A percentile compares a stretch with the other conserved stretches of the same genome.
These are phyloP conservation scores for Anas georgica DNA, from an alignment of 2,797 vertebrate genomes.

Conservation along the genomic window DNA sequence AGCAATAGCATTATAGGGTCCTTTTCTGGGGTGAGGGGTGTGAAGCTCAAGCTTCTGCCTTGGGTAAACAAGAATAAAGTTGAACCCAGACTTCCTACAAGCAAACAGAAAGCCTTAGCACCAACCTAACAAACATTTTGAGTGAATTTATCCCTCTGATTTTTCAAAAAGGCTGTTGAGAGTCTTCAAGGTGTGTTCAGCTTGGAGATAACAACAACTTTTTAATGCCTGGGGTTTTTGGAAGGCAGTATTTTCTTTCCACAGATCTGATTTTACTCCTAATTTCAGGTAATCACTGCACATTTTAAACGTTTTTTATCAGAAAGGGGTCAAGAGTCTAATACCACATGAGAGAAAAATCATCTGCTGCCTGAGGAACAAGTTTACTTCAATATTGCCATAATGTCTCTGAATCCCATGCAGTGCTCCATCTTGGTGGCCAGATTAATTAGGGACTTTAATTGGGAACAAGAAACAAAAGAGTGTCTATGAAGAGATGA, in stretches of 20 bases:
- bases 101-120: background rate
- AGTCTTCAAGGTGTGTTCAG: background rate
- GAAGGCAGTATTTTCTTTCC: background rate
- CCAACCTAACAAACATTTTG: background rate
- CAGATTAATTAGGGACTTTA: conserved; percentile 65
- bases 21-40: background rate
- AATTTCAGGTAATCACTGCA: background rate
- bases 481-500: conserved; percentile 46
- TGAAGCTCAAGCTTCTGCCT: background rate
- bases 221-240: background rate
- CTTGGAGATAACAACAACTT: background rate
- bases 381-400: background rate
- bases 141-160: background rate
- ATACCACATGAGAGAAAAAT: background rate
- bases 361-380: conserved; percentile 10
- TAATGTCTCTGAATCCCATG: background rate
- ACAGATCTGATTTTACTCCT: background rate
- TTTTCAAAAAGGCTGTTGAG: background rate
- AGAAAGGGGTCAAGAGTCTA: background rate
- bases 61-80: background rate
- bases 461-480: conserved; percentile 65
- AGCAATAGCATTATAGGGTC: background rate
- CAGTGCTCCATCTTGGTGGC: background rate
- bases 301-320: background rate
- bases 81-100: background rate